Base-by-base conservation (phyloP, 2,888 invertebrate species). In the Amitus sp. region DNA sequence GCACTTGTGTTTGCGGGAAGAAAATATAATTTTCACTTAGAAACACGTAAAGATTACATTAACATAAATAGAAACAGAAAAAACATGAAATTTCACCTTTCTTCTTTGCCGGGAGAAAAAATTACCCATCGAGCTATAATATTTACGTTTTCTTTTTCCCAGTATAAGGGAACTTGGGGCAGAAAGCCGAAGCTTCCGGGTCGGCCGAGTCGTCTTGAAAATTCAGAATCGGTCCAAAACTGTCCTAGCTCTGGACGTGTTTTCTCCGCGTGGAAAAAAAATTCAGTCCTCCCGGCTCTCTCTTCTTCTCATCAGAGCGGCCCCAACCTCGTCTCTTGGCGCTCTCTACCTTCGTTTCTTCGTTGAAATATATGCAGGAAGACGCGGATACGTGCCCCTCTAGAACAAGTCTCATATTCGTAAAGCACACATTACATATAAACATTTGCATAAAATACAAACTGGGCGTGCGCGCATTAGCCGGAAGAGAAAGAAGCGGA, bases 361-460 rank as follows among this genome's bases (percentile, higher is more conserved):
- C 30, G 12, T 47, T 17, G 19, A 17, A 18, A 47, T 47, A 18
- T 47, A 47, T 47, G 30, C 30, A 34, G 43, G 15, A 37, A 23
- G 23, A 23, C 23, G 23, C 27, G 6, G 12, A 20, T 2, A 20
- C 43, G 13, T 12, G 23, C 23, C 7, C 7, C 12, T 7, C 12
- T 7, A 4, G 12, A 19, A 33, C 33, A 17, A 5, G 30, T 19
- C 4, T 33, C 47, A 19, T 47, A 34, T 47, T 34, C 18, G 30
- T 18, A 20, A 46, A 28, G 30, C 46, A 28, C 18, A 46, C 33
- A 19, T 47, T 33, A 47, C 12, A 33, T 30, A 47, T 47, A 33
- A 47, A 47, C 47, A 34, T 47, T 47, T 18, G 33, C 47, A 47
- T 47, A 19, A 47, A 47, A 19, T 19, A 18, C 30, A 15, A 13